Conservation (phyloP, 2,797 vertebrate genomes). For the Acipenser oxyrinchus region DNA sequence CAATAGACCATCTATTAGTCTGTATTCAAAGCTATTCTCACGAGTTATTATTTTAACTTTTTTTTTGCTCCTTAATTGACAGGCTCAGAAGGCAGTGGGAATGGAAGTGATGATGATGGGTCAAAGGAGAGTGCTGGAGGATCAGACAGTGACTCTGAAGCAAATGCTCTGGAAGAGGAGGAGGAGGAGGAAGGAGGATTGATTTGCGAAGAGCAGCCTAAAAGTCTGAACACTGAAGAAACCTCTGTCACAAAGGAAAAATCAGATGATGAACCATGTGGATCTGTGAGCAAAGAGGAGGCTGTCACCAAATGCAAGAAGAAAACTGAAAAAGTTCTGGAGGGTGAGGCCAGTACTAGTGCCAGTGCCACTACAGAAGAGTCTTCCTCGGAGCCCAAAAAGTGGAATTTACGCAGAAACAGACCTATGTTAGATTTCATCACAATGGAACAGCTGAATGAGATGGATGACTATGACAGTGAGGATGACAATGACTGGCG, state of each 20-base stretch:
- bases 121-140: constrained; percentile 75
- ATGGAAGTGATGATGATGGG: constrained; percentile 79
- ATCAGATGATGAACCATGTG: constrained; percentile 70
- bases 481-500: constrained; percentile 98
- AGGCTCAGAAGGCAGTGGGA: constrained; percentile 92
- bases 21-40: too few species aligned
- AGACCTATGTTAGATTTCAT: constrained; percentile 89
- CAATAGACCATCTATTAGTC: too few species aligned
- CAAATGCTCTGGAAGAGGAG: constrained; percentile 61
- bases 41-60: not conserved
- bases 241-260: constrained; percentile 35
- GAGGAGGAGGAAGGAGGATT: constrained; percentile 23
- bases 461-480: constrained; percentile 97
- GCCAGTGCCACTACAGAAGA: constrained; percentile 52
- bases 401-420: constrained; percentile 95
- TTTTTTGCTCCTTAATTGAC: constrained; percentile 18
- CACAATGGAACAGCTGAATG: constrained; percentile 91
- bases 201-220: constrained; percentile 57
- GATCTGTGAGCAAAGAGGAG: constrained; percentile 66
- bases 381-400: constrained; percentile 76
- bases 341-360: constrained; percentile 44
- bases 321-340: constrained; percentile 63
- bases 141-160: constrained; percentile 83
- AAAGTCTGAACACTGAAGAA: constrained; percentile 58
- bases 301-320: constrained; percentile 60